Evolutionary conservation across 2,888 invertebrate genomes (phyloP).

Genomic region (Zygothrica quintamaculata): DNA sequence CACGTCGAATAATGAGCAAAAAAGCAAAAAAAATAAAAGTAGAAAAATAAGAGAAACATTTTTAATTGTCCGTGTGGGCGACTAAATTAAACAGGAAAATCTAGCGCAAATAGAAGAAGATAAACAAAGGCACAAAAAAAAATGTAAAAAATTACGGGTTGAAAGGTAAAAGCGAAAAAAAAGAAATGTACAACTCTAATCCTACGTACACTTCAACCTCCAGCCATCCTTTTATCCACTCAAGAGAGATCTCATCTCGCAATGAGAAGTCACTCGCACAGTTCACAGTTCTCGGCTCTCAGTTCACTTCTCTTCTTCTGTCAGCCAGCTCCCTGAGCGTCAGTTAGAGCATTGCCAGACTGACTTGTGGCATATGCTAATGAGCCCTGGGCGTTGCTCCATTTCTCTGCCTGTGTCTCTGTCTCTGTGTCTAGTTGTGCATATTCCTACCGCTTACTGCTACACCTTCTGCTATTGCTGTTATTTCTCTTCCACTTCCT

Average conservation of each 20-base stretch:
- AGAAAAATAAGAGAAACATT: no score
- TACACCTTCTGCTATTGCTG: conserved; percentile 9
- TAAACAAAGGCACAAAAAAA: conserved; percentile 16
- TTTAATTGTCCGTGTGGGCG: conserved; percentile 62
- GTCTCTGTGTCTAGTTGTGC: conserved; percentile 2
- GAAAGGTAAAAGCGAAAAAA: conserved; percentile 6
- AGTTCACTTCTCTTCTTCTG: conserved; percentile 17
- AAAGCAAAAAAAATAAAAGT: no score
- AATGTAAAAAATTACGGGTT: conserved; percentile 1
- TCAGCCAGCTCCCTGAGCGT: conserved; percentile 46
- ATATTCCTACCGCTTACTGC: background rate
- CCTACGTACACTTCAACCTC: background rate
- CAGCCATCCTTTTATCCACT: no score
- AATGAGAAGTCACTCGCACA: conserved; percentile 13
- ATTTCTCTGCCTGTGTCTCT: background rate
- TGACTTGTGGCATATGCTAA: conserved; percentile 78
- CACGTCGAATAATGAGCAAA: conserved; percentile 60
- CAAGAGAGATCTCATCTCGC: background rate
- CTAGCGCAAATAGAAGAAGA: background rate
- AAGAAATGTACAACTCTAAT: conserved; percentile 49
- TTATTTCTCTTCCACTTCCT: conserved; percentile 17
- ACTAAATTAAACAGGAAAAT: conserved; percentile 45
- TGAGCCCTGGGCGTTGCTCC: conserved; percentile 60
- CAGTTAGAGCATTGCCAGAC: conserved; percentile 53
- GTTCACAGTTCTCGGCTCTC: no score